phyloP scores from a whole-genome alignment of 2,113 vertebrate genomes.

The Geococcyx californianus region DNA sequence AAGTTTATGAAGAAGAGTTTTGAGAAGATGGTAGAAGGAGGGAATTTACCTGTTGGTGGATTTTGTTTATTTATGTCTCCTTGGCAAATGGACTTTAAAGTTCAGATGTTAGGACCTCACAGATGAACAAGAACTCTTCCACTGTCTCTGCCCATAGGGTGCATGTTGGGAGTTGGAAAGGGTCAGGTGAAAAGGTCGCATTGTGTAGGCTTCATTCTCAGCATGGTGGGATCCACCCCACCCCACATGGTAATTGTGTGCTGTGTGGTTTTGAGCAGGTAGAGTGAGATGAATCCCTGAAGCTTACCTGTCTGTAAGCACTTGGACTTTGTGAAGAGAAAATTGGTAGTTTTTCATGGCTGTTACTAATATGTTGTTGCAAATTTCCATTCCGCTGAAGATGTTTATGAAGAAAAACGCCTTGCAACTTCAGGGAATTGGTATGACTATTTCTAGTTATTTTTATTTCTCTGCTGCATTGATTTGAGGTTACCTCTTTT shows the following conservation, averaged over 20 bases:
- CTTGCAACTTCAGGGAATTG: neutral
- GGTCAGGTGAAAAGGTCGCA: neutral
- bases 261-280: neutral
- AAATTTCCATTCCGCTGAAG: neutral
- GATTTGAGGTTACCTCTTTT: neutral
- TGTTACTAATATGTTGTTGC: neutral
- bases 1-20: neutral
- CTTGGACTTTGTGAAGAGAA: neutral
- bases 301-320: neutral
- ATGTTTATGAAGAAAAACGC: neutral
- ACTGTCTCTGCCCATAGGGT: neutral
- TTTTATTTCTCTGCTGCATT: neutral
- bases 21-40: neutral
- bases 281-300: neutral
- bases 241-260: neutral
- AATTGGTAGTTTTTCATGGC: neutral
- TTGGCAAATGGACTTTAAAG: accelerated
- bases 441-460: neutral
- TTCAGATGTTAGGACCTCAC: neutral
- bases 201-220: neutral
- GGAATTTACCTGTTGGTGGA: accelerated
- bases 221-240: neutral
- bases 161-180: accelerated
- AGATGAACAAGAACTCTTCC: neutral
- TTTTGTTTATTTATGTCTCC: neutral